Evolutionary conservation across 2,888 invertebrate species (phyloP), one percentile per base, ranked within the genome.

Genomic region (Nemotelus pantherinus): DNA sequence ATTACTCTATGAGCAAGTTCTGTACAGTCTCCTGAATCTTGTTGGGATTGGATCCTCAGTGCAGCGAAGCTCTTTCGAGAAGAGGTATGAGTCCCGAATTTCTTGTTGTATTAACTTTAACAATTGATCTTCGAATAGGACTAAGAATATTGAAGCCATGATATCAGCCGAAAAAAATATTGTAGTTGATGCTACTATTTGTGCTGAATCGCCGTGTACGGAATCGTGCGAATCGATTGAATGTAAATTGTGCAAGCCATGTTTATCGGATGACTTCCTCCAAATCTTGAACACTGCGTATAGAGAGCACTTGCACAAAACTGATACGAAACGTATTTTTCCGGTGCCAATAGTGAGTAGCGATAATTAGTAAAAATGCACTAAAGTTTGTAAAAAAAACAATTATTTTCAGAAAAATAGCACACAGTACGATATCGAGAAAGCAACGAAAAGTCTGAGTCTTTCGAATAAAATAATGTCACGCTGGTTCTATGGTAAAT

Each of bases 401-500:
- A 79, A 77, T 41, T 63, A 47, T 25, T 65, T 83, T 0, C 76
- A 87, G 86, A 72, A 78, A 3, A 79, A 84, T 77, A 78, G 80
- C 39, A 63, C 77, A 7, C 79, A 71, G 2, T 85, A 87, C 43
- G 83, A 87, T 79, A 78, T 85, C 70, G 82, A 84, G 39, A 85
- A 87, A 80, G 83, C 88, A 81, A 83, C 90, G 25, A 89, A 89
- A 76, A 87, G 89, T 47, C 89, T 94, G 79, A 90, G 91, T 3
- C 85, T 89, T 63, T 90, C 88, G 80, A 97, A 97, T 87, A 91
- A 91, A 84, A 87, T 95, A 79, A 91, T 96, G 85, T 89, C 92
- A 71, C 87, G 92, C 79, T 98, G 98, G 98, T 96, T 94, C 86
- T 91, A 93, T 86, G 95, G 94, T 70, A 98, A 97, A 88, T 98